These are phyloP conservation scores for Sarcophaga rosellei DNA, from an alignment of 2,888 invertebrate species.

Conservation along the genomic window DNA sequence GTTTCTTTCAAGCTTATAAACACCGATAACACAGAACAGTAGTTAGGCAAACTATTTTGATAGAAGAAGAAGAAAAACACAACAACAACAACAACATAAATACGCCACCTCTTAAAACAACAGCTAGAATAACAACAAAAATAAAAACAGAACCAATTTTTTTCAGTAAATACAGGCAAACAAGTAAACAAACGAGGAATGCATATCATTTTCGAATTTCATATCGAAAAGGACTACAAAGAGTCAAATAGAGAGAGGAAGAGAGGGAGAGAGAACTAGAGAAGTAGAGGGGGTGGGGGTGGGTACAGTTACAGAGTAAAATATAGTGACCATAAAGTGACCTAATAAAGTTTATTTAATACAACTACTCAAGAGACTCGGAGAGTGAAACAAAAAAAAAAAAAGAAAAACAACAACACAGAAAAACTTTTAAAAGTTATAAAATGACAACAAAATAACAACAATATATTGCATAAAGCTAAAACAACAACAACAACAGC, in stretches of 20 bases:
- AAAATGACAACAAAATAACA: conserved; percentile 48
- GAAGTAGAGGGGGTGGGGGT: no score
- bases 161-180: no score
- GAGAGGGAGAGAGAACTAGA: not conserved
- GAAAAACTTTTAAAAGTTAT: conserved; percentile 61
- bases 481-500: not conserved
- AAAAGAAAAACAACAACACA: not conserved
- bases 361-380: conserved; percentile 42
- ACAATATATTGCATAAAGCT: not conserved
- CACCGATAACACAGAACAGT: not conserved
- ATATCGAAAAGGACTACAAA: no score
- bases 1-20: conserved; percentile 4
- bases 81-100: conserved; percentile 20
- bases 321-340: conserved; percentile 75
- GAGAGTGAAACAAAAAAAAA: not conserved
- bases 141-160: not conserved
- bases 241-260: not conserved
- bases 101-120: not conserved
- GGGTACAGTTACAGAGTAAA: conserved; percentile 3
- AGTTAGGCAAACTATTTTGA: not conserved
- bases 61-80: not conserved
- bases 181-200: no score
- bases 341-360: conserved; percentile 75
- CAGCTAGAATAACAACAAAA: conserved; percentile 26
- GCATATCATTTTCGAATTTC: no score